Evolutionary conservation across 2,113 vertebrate species (phyloP).

Genomic region (Plotosus lineatus): DNA sequence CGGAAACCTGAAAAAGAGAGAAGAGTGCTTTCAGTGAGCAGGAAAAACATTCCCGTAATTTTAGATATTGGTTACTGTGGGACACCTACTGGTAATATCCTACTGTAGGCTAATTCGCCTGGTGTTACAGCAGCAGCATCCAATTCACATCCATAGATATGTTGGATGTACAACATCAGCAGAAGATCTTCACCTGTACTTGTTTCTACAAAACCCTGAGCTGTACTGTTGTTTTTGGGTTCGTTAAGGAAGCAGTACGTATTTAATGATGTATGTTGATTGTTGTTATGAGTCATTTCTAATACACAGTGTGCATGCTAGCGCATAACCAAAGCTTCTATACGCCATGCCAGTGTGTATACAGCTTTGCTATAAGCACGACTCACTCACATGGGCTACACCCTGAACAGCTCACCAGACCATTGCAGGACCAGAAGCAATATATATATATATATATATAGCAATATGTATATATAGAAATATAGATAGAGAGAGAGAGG

Average conservation of each 20-base stretch:
- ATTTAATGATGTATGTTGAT: background rate
- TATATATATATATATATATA: too few species aligned
- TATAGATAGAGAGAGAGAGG: too few species aligned
- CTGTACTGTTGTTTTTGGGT: background rate
- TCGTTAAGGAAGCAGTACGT: background rate
- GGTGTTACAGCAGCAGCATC: background rate
- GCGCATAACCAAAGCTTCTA: background rate
- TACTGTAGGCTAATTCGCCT: too few species aligned
- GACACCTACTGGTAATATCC: too few species aligned
- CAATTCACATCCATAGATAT: background rate
- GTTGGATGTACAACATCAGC: background rate
- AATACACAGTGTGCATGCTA: background rate
- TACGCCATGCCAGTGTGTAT: background rate
- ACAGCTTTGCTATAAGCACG: background rate
- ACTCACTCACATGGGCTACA: too few species aligned
- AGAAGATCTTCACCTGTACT: background rate
- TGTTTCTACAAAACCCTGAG: background rate
- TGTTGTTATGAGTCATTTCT: background rate
- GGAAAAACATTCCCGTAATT: too few species aligned
- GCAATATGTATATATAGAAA: too few species aligned
- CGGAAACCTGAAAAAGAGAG: slow-evolving; percentile 62
- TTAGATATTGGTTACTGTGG: too few species aligned
- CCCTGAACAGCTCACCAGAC: too few species aligned
- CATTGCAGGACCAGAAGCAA: too few species aligned
- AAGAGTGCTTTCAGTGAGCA: too few species aligned